These are phyloP conservation scores for Setipinna tenuifilis DNA, from an alignment of 2,797 vertebrate genomes.

Conservation along the genomic window DNA sequence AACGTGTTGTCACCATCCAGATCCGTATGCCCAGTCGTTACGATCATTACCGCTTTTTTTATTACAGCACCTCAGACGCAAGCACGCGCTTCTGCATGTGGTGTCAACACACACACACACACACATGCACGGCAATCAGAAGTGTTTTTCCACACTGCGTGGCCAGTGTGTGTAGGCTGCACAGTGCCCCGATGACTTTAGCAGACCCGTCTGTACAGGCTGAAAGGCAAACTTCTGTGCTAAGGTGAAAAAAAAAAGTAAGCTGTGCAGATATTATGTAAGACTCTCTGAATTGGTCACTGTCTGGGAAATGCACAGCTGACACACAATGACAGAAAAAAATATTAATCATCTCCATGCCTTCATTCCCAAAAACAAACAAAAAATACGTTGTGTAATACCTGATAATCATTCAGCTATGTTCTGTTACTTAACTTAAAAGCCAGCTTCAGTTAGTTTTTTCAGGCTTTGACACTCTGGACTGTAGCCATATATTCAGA, in stretches of 20 bases:
- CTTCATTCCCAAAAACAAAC: not conserved
- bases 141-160: constrained; percentile 5
- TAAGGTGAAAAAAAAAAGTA: not conserved
- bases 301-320: not conserved
- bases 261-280: not conserved
- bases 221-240: not conserved
- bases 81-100: constrained; percentile 19
- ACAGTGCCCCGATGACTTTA: not conserved
- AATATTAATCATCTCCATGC: not conserved
- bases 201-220: not conserved
- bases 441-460: not conserved
- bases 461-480: not conserved
- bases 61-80: not conserved
- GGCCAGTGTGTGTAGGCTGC: not conserved
- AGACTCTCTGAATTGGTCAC: not conserved
- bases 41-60: not conserved
- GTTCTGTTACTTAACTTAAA: not conserved
- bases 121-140: not conserved
- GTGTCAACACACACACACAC: not conserved
- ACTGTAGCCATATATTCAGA: constrained; percentile 37
- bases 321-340: not conserved
- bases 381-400: no score
- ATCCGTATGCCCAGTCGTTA: not conserved
- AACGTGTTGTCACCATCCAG: not conserved
- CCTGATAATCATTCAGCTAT: not conserved